phyloP scores from a whole-genome alignment of 2,888 invertebrate genomes.

The Caenorhabditis plicata region DNA sequence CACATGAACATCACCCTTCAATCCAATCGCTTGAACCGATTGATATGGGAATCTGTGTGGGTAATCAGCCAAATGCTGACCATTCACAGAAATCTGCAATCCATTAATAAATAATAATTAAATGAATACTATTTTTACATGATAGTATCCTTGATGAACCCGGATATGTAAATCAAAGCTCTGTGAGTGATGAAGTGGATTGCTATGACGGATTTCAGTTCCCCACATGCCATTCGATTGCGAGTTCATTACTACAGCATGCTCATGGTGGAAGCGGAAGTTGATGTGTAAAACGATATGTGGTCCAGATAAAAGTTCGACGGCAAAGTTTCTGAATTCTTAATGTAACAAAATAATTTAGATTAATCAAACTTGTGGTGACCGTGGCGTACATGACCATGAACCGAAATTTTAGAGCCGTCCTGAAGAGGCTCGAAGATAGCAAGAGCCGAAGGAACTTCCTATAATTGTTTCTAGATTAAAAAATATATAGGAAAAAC shows the following conservation, averaged over 20 bases:
- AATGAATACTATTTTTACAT: constrained; percentile 20
- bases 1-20: constrained; percentile 48
- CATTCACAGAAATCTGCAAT: constrained; percentile 49
- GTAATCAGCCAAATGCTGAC: constrained; percentile 49
- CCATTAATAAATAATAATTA: not conserved
- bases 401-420: constrained; percentile 33
- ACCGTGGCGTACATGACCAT: constrained; percentile 41
- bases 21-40: constrained; percentile 49
- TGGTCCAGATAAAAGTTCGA: constrained; percentile 55
- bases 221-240: constrained; percentile 45
- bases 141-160: constrained; percentile 45
- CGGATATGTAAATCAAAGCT: constrained; percentile 52
- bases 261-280: constrained; percentile 54
- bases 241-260: constrained; percentile 48
- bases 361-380: constrained; percentile 29
- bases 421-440: constrained; percentile 37
- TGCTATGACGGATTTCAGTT: constrained; percentile 45
- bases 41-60: constrained; percentile 49
- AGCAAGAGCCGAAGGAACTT: constrained; percentile 34
- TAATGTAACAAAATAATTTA: not conserved
- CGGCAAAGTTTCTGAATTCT: constrained; percentile 43
- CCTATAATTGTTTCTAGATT: constrained; percentile 10
- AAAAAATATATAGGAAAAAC: constrained; percentile 10
- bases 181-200: constrained; percentile 50
- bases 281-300: constrained; percentile 54